These are phyloP conservation scores for Enteromius radiatus DNA, from an alignment of 2,797 vertebrate genomes.

Conservation along the genomic window DNA sequence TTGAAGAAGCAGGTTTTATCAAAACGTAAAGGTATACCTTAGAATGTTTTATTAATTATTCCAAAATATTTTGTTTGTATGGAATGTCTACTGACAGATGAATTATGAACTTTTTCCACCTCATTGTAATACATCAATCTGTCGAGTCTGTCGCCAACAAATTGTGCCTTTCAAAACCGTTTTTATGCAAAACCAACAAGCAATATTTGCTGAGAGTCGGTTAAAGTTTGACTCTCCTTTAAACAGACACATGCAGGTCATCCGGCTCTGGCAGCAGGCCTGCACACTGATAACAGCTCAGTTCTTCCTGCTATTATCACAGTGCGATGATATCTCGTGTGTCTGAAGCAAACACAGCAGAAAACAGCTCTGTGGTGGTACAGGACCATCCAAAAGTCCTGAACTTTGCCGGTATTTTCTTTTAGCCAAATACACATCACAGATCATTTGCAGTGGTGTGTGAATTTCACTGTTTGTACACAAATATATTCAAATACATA, in stretches of 20 bases:
- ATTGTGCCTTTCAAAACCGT: not conserved
- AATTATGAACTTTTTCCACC: not conserved
- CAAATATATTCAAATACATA: conserved; percentile 60
- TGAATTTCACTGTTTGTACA: conserved; percentile 36
- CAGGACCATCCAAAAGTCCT: conserved; percentile 4
- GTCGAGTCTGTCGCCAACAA: not conserved
- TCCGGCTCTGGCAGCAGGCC: not conserved
- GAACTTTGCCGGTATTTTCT: conserved; percentile 36
- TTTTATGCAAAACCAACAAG: conserved; percentile 27
- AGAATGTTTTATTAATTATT: not conserved
- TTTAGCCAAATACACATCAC: conserved; percentile 45
- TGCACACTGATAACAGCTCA: conserved; percentile 61
- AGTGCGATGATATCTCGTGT: conserved; percentile 57
- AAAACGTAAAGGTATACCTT: not conserved
- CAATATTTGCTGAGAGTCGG: not conserved
- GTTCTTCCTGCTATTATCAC: conserved; percentile 65
- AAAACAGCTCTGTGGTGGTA: not conserved
- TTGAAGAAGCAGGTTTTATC: not conserved
- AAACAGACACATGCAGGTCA: conserved; percentile 12
- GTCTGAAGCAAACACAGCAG: conserved; percentile 42
- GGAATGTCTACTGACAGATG: not conserved
- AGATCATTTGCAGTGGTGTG: conserved; percentile 12
- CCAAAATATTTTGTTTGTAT: not conserved
- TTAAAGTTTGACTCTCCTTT: conserved; percentile 40
- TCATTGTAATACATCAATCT: not conserved